Evolutionary conservation across 1,140 invertebrate species (phyloP).

Genomic region (Parasteatoda tepidariorum): DNA sequence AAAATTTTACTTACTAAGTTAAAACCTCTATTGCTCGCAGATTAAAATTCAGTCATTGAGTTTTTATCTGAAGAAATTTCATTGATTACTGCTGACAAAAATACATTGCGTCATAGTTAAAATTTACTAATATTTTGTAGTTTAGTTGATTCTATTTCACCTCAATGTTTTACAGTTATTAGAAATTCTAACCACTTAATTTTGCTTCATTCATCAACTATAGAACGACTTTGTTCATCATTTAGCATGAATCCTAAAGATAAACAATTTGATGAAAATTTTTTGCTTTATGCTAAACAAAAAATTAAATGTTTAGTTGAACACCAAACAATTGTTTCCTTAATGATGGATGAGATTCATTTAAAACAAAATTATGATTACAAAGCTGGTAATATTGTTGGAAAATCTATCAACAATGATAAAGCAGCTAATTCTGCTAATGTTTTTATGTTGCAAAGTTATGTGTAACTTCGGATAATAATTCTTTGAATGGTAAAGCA

Average conservation of each 20-base stretch:
- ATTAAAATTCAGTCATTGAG: no score
- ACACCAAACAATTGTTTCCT: neutral
- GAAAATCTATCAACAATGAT: conserved; percentile 43
- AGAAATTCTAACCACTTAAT: neutral
- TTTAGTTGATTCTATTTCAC: conserved; percentile 9
- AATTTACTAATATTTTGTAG: conserved; percentile 9
- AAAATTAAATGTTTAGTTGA: neutral
- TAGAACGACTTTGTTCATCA: neutral
- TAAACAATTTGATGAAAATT: neutral
- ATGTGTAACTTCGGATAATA: conserved; percentile 53
- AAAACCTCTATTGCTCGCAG: no score
- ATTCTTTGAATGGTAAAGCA: conserved; percentile 62
- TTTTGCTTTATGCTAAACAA: neutral
- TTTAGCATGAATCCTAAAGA: neutral
- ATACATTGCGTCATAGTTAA: no score
- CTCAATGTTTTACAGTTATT: neutral
- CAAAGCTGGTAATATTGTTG: conserved; percentile 56
- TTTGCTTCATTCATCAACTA: conserved; percentile 1
- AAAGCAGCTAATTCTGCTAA: conserved; percentile 51
- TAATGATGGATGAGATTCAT: conserved; percentile 30
- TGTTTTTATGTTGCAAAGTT: conserved; percentile 62
- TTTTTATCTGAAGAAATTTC: no score
- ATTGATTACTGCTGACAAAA: no score
- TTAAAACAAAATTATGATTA: conserved; percentile 28
- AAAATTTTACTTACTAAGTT: no score